Conservation (phyloP, 1,140 invertebrate species). For the Panagrolaimus sp. region DNA sequence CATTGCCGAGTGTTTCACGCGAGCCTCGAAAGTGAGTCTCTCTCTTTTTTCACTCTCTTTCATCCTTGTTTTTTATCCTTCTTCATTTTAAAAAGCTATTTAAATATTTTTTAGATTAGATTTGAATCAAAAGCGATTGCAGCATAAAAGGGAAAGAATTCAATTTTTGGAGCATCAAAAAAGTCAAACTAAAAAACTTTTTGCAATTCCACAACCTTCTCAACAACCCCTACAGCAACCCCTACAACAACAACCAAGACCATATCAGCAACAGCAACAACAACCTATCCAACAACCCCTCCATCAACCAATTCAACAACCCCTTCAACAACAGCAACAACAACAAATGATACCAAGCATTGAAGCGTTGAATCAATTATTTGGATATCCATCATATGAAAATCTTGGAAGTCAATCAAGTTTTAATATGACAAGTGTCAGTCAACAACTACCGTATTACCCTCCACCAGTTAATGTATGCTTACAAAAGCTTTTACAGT, state of each 20-base stretch:
- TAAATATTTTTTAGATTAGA: background rate
- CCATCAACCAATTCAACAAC: background rate
- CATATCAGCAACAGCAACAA: too few relatives aligned
- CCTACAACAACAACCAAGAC: background rate
- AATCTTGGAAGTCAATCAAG: too few relatives aligned
- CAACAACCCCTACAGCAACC: background rate
- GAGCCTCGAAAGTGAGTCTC: slow-evolving; percentile 10
- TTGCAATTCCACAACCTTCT: background rate
- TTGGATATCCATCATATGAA: too few relatives aligned
- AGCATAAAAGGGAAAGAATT: background rate
- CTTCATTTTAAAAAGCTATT: background rate
- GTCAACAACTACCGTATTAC: background rate
- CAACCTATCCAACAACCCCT: background rate
- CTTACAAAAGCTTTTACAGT: too few relatives aligned
- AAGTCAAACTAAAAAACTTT: background rate
- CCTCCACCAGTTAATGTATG: too few relatives aligned
- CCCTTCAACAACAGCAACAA: background rate
- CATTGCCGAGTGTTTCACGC: background rate
- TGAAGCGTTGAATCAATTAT: too few relatives aligned
- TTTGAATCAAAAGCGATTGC: background rate
- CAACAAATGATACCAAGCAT: too few relatives aligned
- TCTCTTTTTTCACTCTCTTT: background rate
- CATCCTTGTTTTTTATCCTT: background rate
- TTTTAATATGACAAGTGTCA: background rate
- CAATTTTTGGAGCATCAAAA: background rate